These are phyloP conservation scores for Drosophila tropicalis DNA, from an alignment of 1,140 invertebrate genomes.

Conservation along the genomic window DNA sequence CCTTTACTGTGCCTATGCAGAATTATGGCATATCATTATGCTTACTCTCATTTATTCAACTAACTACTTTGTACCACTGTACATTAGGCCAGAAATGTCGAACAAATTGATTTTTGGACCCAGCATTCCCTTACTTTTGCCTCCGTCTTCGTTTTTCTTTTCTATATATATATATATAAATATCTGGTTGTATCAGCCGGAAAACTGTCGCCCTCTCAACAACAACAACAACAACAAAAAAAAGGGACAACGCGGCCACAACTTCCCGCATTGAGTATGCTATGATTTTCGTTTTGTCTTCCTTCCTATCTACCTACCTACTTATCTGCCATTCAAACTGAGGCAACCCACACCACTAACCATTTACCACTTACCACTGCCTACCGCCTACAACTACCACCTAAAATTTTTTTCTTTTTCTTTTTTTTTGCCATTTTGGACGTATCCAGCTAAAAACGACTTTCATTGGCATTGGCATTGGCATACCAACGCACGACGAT, in stretches of 20 bases:
- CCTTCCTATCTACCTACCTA: constrained; percentile 14
- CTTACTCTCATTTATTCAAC: neutral
- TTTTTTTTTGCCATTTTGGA: neutral
- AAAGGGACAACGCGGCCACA: constrained; percentile 16
- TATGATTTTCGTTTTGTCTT: constrained; percentile 49
- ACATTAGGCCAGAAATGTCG: constrained; percentile 18
- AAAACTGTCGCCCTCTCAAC: constrained; percentile 26
- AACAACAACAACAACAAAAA: neutral
- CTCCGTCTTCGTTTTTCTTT: constrained; percentile 3
- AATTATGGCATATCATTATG: constrained; percentile 1
- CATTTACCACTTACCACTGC: neutral
- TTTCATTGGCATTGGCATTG: constrained; percentile 8
- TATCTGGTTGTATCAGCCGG: constrained; percentile 23
- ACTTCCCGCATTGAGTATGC: constrained; percentile 38
- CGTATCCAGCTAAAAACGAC: constrained; percentile 6
- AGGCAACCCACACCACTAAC: neutral
- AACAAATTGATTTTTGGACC: constrained; percentile 50
- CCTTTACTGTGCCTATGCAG: too few species aligned
- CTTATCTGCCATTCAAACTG: constrained; percentile 7
- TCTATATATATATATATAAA: constrained; percentile 19
- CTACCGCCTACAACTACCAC: too few species aligned
- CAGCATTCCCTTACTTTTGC: constrained; percentile 30
- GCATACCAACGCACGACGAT: constrained; percentile 27
- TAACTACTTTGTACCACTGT: constrained; percentile 29
- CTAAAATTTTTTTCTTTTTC: too few species aligned